Conservation (phyloP, 2,797 vertebrate genomes). For the Sarcoramphus papa region DNA sequence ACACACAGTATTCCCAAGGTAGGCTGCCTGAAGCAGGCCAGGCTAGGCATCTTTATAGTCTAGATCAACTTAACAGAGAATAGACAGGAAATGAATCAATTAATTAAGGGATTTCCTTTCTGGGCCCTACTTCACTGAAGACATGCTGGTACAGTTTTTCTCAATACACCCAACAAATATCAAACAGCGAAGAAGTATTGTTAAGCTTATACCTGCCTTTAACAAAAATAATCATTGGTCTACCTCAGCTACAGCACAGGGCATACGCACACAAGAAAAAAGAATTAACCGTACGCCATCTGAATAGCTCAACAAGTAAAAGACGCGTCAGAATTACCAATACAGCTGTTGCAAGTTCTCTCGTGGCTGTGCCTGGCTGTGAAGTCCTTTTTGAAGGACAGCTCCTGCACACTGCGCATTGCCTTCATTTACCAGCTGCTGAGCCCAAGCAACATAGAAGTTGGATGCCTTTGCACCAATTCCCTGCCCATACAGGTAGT, state of each 20-base stretch:
- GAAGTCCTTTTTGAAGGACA: slow-evolving; percentile 80
- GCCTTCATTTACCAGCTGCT: slow-evolving; percentile 75
- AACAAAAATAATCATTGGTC: background rate
- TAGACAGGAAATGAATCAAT: background rate
- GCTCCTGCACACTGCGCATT: slow-evolving; percentile 70
- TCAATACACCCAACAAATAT: background rate
- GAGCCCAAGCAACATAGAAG: slow-evolving; percentile 87
- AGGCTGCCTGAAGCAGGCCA: background rate
- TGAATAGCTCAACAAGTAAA: background rate
- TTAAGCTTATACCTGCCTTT: background rate
- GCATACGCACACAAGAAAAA: too few species aligned
- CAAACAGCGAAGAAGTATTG: background rate
- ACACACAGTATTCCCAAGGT: background rate
- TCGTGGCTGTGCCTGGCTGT: slow-evolving; percentile 81
- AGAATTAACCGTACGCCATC: accelerated
- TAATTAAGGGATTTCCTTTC: background rate
- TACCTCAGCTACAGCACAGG: background rate
- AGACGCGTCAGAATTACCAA: slow-evolving; percentile 60
- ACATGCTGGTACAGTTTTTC: background rate
- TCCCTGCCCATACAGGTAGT: slow-evolving; percentile 75
- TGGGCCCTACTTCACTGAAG: background rate
- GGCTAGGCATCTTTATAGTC: too few species aligned
- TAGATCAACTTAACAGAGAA: too few species aligned
- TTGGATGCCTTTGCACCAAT: slow-evolving; percentile 74
- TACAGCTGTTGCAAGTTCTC: slow-evolving; percentile 77